These are phyloP conservation scores for Desmodus rotundus DNA, from an alignment of 2,113 vertebrate genomes.

Conservation along the genomic window DNA sequence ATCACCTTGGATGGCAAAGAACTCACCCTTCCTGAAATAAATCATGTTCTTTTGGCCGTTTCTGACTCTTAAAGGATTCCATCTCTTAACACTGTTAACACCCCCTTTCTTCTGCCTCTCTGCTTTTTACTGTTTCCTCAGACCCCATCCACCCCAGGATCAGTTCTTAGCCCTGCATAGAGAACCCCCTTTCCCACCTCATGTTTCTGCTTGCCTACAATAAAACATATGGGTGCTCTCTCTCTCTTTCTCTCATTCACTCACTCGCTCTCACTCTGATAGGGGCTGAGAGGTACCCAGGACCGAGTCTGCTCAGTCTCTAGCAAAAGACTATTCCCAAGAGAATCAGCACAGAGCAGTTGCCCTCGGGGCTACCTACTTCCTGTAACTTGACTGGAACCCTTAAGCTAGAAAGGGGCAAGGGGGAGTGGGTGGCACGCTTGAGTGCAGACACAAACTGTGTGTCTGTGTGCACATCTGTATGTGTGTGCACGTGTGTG, in stretches of 20 bases:
- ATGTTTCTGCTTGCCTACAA: background rate
- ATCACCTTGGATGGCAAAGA: background rate
- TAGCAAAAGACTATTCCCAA: background rate
- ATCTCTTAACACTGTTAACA: background rate
- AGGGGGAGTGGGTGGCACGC: background rate
- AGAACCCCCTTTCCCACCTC: background rate
- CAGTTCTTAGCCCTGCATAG: background rate
- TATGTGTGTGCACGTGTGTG: background rate
- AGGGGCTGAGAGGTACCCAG: background rate
- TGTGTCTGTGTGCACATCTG: background rate
- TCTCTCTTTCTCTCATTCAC: no score
- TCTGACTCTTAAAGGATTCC: background rate
- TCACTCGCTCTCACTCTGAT: background rate
- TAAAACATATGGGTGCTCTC: background rate
- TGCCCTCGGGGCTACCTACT: fast-evolving
- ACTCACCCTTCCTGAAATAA: background rate
- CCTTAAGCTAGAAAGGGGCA: background rate
- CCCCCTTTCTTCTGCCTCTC: background rate
- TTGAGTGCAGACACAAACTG: no score
- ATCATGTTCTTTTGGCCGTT: background rate
- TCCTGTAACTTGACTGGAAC: background rate
- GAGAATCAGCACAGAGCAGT: background rate
- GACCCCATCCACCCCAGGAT: background rate
- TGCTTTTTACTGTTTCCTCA: background rate
- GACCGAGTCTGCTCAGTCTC: background rate